phyloP scores from a whole-genome alignment of 2,113 vertebrate genomes.

The Hassar affinis region DNA sequence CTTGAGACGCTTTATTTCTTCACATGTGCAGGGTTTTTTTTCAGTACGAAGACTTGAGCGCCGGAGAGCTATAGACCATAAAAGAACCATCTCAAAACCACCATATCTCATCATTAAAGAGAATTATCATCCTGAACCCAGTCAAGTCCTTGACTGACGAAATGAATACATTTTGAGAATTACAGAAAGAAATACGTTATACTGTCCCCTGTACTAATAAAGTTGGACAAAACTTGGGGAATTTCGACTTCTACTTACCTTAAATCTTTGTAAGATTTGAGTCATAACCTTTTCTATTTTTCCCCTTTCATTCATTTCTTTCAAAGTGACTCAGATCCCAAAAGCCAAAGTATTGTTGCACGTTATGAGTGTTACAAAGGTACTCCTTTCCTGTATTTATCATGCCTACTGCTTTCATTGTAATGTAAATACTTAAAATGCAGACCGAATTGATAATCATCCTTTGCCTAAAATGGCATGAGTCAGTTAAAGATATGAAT shows the following conservation, averaged over 20 bases:
- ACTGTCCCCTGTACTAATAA: not conserved
- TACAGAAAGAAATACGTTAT: not conserved
- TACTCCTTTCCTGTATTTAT: not conserved
- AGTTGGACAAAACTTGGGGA: not conserved
- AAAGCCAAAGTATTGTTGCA: not conserved
- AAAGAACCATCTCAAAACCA: not conserved
- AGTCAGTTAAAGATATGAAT: constrained; percentile 9
- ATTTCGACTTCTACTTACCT: not conserved
- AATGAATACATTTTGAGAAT: not conserved
- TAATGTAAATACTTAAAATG: not conserved
- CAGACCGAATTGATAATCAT: constrained; percentile 1
- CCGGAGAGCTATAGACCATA: constrained; percentile 1
- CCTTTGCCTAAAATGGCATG: not conserved
- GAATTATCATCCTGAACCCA: not conserved
- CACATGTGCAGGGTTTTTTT: not conserved
- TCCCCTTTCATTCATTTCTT: not conserved
- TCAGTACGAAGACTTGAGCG: constrained; percentile 42
- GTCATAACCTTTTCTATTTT: not conserved
- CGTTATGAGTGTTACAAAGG: not conserved
- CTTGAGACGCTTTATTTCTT: constrained; percentile 44
- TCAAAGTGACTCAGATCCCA: not conserved
- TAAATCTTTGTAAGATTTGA: not conserved
- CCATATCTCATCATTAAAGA: not conserved
- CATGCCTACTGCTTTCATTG: not conserved
- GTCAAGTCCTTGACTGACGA: not conserved